phyloP scores from a whole-genome alignment of 2,797 vertebrate species.

The Arrhamphus sclerolepis region DNA sequence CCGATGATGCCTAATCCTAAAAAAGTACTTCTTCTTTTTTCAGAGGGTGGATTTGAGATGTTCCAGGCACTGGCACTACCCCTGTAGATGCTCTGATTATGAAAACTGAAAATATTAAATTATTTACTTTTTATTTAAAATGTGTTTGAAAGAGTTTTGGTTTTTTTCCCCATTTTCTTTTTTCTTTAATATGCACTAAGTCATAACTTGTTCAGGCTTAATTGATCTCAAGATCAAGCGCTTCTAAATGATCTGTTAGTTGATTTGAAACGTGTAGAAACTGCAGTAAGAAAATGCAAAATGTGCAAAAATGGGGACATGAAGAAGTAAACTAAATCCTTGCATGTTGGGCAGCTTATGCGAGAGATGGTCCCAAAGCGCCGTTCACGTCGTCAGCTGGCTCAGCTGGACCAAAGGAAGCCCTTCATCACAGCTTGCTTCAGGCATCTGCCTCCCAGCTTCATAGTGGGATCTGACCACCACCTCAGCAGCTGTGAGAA shows the following conservation, averaged over 20 bases:
- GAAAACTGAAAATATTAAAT: too few relatives aligned
- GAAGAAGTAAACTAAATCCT: slow-evolving; percentile 9
- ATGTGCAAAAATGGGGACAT: not conserved
- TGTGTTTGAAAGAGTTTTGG: too few relatives aligned
- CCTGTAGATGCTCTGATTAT: too few relatives aligned
- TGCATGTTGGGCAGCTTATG: slow-evolving; percentile 80
- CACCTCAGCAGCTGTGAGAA: slow-evolving; percentile 91
- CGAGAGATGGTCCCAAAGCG: slow-evolving; percentile 82
- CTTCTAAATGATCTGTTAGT: not conserved
- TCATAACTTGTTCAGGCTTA: slow-evolving; percentile 5
- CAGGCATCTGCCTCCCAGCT: slow-evolving; percentile 85
- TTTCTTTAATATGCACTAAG: not conserved
- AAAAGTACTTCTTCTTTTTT: too few relatives aligned
- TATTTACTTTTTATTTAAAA: too few relatives aligned
- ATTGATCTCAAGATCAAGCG: not conserved
- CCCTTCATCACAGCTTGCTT: slow-evolving; percentile 94
- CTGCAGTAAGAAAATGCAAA: not conserved
- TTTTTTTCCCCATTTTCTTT: not conserved
- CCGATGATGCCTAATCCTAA: too few relatives aligned
- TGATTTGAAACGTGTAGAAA: not conserved
- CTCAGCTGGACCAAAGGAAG: slow-evolving; percentile 87
- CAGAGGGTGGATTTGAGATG: too few relatives aligned
- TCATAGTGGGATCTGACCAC: slow-evolving; percentile 90
- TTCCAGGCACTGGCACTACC: too few relatives aligned
- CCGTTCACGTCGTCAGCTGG: slow-evolving; percentile 88